A percentile compares a stretch with the other conserved stretches of the same genome.
Evolutionary conservation across 2,113 vertebrate genomes (phyloP).

Genomic region (Dipodomys spectabilis): DNA sequence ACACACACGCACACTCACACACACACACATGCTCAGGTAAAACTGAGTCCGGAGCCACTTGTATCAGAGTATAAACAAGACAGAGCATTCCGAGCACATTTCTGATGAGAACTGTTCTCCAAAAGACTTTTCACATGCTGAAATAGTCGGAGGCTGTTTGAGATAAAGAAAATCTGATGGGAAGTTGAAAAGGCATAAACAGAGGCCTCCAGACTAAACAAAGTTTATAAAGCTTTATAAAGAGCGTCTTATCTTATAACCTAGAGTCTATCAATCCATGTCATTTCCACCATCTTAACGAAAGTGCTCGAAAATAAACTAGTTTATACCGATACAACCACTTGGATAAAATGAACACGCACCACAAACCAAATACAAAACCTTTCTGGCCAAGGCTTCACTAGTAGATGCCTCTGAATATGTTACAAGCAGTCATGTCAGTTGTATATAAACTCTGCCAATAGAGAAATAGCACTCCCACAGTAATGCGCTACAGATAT

Average conservation of each 20-base stretch:
- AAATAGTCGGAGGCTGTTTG: not conserved
- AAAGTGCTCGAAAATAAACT: not conserved
- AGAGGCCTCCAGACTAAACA: not conserved
- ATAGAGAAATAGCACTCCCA: not conserved
- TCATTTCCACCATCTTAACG: not conserved
- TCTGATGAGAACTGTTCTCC: conserved; percentile 1
- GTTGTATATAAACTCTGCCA: not conserved
- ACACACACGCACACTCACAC: not conserved
- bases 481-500: too few species aligned
- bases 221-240: conserved; percentile 25
- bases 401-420: not conserved
- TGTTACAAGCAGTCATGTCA: not conserved
- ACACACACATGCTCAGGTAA: not conserved
- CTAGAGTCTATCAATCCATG: not conserved
- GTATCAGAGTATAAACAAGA: conserved; percentile 38
- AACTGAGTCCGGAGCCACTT: conserved; percentile 37
- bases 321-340: not conserved
- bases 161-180: not conserved
- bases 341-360: not conserved
- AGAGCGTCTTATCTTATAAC: not conserved
- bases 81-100: not conserved
- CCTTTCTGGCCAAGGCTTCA: not conserved
- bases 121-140: not conserved
- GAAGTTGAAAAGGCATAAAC: not conserved
- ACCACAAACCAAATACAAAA: not conserved